Conservation (phyloP, 2,888 invertebrate species). For the Chalcis sispes region DNA sequence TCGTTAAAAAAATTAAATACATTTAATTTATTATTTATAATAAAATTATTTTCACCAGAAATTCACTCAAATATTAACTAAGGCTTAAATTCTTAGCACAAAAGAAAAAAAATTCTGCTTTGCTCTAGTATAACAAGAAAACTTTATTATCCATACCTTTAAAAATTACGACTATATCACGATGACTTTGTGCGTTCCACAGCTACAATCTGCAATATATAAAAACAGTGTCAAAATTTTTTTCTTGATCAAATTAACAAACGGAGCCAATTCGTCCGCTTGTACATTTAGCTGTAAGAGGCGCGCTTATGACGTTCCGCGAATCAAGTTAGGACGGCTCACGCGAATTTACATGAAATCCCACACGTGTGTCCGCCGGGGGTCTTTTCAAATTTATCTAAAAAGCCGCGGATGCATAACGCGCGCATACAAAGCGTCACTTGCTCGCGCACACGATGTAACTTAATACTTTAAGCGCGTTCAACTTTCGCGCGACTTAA, state of each 20-base stretch:
- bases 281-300: slow-evolving; percentile 24
- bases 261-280: slow-evolving; percentile 22
- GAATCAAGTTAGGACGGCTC: slow-evolving; percentile 46
- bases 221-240: background rate
- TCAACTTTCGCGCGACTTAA: too few species aligned
- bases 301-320: slow-evolving; percentile 35
- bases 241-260: slow-evolving; percentile 36
- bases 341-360: slow-evolving; percentile 28
- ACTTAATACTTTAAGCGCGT: slow-evolving; percentile 37
- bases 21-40: too few species aligned
- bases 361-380: slow-evolving; percentile 8
- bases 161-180: slow-evolving; percentile 25
- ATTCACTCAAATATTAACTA: too few species aligned
- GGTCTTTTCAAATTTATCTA: slow-evolving; percentile 50
- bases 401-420: slow-evolving; percentile 4
- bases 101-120: too few species aligned
- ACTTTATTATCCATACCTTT: background rate
- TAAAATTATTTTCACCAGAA: too few species aligned
- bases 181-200: background rate
- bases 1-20: too few species aligned
- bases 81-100: too few species aligned
- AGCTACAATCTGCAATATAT: background rate
- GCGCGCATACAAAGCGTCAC: slow-evolving; percentile 29
- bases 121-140: too few species aligned
- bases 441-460: slow-evolving; percentile 40